Evolutionary conservation across 2,113 vertebrate genomes (phyloP).

Genomic region (Cyanoramphus novaezelandiae): DNA sequence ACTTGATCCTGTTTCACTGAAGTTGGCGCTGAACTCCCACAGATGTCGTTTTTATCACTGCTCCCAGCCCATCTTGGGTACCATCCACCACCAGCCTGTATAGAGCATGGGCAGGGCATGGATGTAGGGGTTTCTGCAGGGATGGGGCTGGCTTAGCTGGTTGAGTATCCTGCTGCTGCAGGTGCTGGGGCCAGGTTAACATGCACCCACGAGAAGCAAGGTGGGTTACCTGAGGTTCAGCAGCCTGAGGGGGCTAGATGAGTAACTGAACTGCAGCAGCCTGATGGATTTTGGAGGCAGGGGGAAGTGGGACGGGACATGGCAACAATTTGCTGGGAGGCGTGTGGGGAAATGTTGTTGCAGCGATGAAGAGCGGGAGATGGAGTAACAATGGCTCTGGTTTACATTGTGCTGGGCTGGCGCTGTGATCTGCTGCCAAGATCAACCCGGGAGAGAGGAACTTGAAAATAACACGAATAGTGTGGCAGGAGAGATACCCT

Average conservation of each 20-base stretch:
- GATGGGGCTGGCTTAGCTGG: background rate
- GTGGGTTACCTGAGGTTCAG: background rate
- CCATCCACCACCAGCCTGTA: background rate
- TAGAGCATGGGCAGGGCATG: accelerated
- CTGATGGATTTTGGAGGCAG: constrained; percentile 3
- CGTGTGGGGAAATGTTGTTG: constrained; percentile 49
- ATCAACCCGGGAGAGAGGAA: constrained; percentile 69
- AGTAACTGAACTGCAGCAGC: constrained; percentile 8
- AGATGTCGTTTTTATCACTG: background rate
- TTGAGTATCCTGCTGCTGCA: background rate
- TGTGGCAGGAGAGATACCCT: constrained; percentile 68
- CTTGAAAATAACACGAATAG: constrained; percentile 64
- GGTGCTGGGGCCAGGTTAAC: background rate
- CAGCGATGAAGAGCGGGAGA: constrained; percentile 46
- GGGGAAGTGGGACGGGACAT: background rate
- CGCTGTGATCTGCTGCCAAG: constrained; percentile 71
- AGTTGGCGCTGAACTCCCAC: background rate
- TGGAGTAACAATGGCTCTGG: constrained; percentile 66
- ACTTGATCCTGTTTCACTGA: constrained; percentile 25
- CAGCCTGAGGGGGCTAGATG: background rate
- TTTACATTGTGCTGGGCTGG: constrained; percentile 33
- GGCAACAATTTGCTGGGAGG: constrained; percentile 44
- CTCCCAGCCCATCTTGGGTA: background rate
- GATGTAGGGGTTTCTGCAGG: background rate
- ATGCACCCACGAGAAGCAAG: accelerated